Conservation (phyloP, 2,113 vertebrate species). For the Euleptes europaea region DNA sequence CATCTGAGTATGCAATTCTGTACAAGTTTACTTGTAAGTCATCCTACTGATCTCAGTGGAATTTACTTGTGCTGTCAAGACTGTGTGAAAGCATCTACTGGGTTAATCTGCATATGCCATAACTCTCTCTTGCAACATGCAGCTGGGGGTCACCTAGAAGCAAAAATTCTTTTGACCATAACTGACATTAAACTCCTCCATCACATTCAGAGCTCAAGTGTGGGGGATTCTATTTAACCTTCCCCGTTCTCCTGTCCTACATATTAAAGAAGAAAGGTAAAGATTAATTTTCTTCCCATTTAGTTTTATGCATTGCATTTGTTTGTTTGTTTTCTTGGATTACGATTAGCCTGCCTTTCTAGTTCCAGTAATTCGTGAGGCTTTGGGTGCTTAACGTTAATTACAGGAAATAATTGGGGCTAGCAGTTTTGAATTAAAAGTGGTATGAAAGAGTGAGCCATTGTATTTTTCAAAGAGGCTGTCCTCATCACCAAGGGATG, state of each 20-base stretch:
- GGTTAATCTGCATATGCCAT: too few species aligned
- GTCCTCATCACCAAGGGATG: not conserved
- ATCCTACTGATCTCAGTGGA: too few species aligned
- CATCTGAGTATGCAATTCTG: too few species aligned
- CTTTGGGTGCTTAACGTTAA: not conserved
- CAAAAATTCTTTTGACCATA: not conserved
- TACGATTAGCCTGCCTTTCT: not conserved
- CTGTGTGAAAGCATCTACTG: too few species aligned
- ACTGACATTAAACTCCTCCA: not conserved
- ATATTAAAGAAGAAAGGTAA: not conserved
- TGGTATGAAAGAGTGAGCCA: not conserved
- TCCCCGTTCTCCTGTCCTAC: not conserved
- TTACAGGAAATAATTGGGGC: not conserved
- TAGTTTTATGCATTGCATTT: not conserved
- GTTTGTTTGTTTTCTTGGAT: not conserved
- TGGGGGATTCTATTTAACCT: not conserved
- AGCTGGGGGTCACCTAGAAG: too few species aligned
- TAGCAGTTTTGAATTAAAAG: not conserved
- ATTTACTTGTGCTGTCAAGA: too few species aligned
- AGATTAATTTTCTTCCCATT: not conserved
- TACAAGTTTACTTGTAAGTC: too few species aligned
- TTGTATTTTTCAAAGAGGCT: not conserved
- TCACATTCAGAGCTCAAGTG: not conserved
- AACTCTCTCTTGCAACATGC: too few species aligned
- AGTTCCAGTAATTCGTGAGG: accelerated